Percentiles rank a stretch among this genome's conserved stretches.
These are phyloP conservation scores for Oppia nitens DNA, from an alignment of 1,140 invertebrate species.

Conservation along the genomic window DNA sequence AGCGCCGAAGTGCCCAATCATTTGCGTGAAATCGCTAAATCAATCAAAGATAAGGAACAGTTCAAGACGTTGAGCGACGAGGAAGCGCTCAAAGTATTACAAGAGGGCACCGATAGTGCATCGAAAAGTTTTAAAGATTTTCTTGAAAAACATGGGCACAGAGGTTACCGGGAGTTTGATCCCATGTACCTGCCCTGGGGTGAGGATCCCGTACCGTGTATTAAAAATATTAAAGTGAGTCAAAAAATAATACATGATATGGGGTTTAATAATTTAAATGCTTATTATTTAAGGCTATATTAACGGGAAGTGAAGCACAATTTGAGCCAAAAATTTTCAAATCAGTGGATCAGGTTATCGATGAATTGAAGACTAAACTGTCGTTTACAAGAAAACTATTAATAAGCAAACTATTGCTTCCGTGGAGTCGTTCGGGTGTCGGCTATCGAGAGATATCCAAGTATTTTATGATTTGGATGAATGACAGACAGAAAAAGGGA, in stretches of 20 bases:
- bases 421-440: constrained; percentile 40
- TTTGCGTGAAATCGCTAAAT: constrained; percentile 2
- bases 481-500: constrained; percentile 42
- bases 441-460: constrained; percentile 23
- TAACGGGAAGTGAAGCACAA: background rate
- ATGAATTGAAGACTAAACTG: background rate
- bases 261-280: background rate
- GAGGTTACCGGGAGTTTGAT: constrained; percentile 55
- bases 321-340: background rate
- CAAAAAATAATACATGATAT: background rate
- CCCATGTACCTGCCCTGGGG: constrained; percentile 45
- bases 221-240: constrained; percentile 40
- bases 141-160: constrained; percentile 49
- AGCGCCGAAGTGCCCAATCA: constrained; percentile 44
- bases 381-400: constrained; percentile 4
- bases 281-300: background rate
- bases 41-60: background rate
- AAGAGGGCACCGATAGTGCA: constrained; percentile 24
- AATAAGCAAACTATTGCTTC: constrained; percentile 36
- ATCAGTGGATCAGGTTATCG: background rate
- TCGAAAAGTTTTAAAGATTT: constrained; percentile 38
- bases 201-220: constrained; percentile 40
- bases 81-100: constrained; percentile 1
- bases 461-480: constrained; percentile 24
- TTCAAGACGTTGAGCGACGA: constrained; percentile 2